Evolutionary conservation across 2,113 vertebrate species (phyloP).

Genomic region (Phaethon lepturus): DNA sequence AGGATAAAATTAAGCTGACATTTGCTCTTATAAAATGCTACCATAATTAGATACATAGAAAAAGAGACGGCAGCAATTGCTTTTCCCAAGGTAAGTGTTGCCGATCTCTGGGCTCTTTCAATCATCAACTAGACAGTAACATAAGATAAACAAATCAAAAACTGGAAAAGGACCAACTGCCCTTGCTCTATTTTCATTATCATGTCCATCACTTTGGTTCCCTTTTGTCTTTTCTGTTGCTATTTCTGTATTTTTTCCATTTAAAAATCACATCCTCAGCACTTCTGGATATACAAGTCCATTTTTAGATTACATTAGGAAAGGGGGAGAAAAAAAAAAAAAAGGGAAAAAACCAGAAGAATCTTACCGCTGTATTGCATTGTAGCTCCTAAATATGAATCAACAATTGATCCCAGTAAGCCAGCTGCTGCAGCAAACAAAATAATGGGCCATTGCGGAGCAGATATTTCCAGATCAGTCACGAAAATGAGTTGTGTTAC

Average conservation of each 20-base stretch:
- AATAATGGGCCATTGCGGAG: slow-evolving; percentile 93
- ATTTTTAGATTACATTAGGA: background rate
- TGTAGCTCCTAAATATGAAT: slow-evolving; percentile 92
- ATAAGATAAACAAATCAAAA: background rate
- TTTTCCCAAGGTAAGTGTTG: background rate
- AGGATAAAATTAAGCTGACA: background rate
- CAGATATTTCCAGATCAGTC: slow-evolving; percentile 83
- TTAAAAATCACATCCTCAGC: background rate
- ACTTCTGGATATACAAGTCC: background rate
- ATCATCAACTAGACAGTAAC: background rate
- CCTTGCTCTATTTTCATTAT: background rate
- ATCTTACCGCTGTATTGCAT: slow-evolving; percentile 94
- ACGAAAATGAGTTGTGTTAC: slow-evolving; percentile 85
- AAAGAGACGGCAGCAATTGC: background rate
- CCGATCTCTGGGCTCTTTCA: background rate
- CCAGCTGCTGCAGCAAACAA: slow-evolving; percentile 87
- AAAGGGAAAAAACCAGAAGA: background rate
- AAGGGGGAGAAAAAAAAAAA: background rate
- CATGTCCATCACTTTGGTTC: background rate
- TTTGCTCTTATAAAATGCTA: background rate
- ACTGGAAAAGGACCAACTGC: background rate
- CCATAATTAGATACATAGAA: background rate
- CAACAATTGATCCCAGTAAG: slow-evolving; percentile 90
- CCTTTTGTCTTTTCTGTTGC: background rate
- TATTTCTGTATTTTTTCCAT: background rate